These are phyloP conservation scores for Eumeta japonica DNA, from an alignment of 1,140 invertebrate species.

Conservation along the genomic window DNA sequence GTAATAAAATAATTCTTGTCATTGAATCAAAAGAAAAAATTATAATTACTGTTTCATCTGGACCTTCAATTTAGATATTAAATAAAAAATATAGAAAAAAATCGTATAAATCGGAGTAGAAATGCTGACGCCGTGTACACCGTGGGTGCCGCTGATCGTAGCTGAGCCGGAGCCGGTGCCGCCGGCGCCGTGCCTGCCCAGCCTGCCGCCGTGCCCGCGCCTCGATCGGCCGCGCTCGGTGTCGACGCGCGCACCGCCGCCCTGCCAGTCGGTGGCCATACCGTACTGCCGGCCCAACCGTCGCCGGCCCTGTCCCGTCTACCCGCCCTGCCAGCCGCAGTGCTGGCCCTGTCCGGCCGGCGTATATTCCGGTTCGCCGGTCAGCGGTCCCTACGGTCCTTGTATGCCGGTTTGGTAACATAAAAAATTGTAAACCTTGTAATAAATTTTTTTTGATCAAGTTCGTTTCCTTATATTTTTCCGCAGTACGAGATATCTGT, in stretches of 20 bases:
- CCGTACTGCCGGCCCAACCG: conserved; percentile 35
- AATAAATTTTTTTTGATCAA: no score
- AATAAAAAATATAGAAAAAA: no score
- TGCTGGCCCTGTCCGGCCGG: conserved; percentile 33
- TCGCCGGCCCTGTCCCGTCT: conserved; percentile 39
- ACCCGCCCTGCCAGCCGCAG: conserved; percentile 35
- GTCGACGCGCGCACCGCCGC: conserved; percentile 18
- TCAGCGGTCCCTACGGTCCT: conserved; percentile 36
- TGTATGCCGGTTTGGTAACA: conserved; percentile 44
- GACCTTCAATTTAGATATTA: not conserved
- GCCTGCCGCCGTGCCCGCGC: conserved; percentile 37
- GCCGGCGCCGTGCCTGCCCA: conserved; percentile 37
- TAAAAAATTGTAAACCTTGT: not conserved
- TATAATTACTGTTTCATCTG: no score
- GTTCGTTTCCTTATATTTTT: no score
- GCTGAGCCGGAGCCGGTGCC: conserved; percentile 35
- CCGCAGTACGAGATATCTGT: no score
- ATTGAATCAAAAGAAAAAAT: no score
- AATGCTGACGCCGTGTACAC: no score
- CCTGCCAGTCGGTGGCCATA: conserved; percentile 30
- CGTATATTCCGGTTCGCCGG: conserved; percentile 40
- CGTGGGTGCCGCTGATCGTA: no score
- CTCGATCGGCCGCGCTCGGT: conserved; percentile 32
- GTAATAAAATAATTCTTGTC: no score
- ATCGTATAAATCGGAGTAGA: no score